A percentile compares a stretch with the other conserved stretches of the same genome.
Evolutionary conservation across 2,797 vertebrate genomes (phyloP).

Genomic region (Cirrhinus mrigala): DNA sequence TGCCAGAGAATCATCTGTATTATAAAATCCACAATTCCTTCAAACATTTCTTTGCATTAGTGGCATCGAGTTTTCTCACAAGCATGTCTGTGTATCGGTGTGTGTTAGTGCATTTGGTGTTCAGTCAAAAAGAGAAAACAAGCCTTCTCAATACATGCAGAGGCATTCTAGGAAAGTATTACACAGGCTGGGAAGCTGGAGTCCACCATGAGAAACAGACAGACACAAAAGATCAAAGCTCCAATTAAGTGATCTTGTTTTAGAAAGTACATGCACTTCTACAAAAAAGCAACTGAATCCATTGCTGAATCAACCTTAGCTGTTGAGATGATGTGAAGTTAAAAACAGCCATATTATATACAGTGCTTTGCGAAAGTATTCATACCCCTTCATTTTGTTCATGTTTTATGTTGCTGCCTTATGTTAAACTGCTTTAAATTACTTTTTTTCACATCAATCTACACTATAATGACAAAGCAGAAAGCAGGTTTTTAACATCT

Average conservation of each 20-base stretch:
- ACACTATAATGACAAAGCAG: too few species aligned
- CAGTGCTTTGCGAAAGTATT: too few species aligned
- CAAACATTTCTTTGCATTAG: conserved; percentile 23
- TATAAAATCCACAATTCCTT: conserved; percentile 32
- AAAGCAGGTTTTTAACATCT: too few species aligned
- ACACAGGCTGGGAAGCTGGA: conserved; percentile 70
- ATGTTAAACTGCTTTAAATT: too few species aligned
- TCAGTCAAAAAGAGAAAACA: conserved; percentile 60
- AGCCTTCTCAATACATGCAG: conserved; percentile 80
- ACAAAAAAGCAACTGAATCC: conserved; percentile 68
- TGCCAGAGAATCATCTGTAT: conserved; percentile 67
- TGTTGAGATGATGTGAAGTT: conserved; percentile 38
- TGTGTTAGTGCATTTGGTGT: conserved; percentile 30
- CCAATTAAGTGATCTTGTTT: conserved; percentile 27
- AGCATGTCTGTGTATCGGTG: conserved; percentile 38
- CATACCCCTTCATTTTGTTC: too few species aligned
- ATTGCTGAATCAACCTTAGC: conserved; percentile 26
- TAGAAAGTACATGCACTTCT: conserved; percentile 77
- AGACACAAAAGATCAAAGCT: conserved; percentile 41
- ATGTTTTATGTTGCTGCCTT: too few species aligned
- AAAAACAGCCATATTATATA: conserved; percentile 54
- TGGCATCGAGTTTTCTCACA: conserved; percentile 43
- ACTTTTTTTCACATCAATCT: too few species aligned
- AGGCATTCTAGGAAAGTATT: conserved; percentile 72
- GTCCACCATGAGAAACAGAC: conserved; percentile 62